Evolutionary conservation across 2,888 invertebrate genomes (phyloP).

Genomic region (Autographa gamma): DNA sequence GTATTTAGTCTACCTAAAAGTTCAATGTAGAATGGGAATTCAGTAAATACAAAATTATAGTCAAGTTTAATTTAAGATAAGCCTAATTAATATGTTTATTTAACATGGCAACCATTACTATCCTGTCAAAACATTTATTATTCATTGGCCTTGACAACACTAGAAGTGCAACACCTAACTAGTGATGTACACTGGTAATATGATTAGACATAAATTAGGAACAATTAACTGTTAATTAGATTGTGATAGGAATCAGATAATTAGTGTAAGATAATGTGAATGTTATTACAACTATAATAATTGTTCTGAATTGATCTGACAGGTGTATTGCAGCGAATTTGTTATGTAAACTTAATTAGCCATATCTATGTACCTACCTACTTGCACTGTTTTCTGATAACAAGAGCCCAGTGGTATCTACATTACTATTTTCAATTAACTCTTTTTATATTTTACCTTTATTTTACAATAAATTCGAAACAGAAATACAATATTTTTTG

Average conservation of each 20-base stretch:
- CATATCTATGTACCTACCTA: too few species aligned
- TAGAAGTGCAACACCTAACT: too few species aligned
- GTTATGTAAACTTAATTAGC: not conserved
- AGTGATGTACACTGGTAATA: constrained; percentile 15
- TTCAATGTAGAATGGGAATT: too few species aligned
- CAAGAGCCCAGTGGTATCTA: too few species aligned
- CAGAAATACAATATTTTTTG: too few species aligned
- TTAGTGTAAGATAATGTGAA: constrained; percentile 35
- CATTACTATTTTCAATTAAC: too few species aligned
- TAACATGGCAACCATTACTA: not conserved
- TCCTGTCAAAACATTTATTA: constrained; percentile 5
- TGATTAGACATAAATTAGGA: constrained; percentile 58
- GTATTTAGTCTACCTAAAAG: too few species aligned
- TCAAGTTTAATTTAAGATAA: too few species aligned
- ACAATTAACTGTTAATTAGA: constrained; percentile 57
- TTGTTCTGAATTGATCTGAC: not conserved
- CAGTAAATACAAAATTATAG: too few species aligned
- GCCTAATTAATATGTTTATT: not conserved
- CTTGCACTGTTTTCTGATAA: too few species aligned
- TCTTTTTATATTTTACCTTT: too few species aligned
- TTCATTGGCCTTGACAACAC: not conserved
- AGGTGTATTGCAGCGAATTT: not conserved
- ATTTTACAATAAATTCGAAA: too few species aligned
- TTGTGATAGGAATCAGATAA: constrained; percentile 40
- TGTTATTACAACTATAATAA: not conserved